These are phyloP conservation scores for Graptemys geographica DNA, from an alignment of 2,797 vertebrate genomes.

Conservation along the genomic window DNA sequence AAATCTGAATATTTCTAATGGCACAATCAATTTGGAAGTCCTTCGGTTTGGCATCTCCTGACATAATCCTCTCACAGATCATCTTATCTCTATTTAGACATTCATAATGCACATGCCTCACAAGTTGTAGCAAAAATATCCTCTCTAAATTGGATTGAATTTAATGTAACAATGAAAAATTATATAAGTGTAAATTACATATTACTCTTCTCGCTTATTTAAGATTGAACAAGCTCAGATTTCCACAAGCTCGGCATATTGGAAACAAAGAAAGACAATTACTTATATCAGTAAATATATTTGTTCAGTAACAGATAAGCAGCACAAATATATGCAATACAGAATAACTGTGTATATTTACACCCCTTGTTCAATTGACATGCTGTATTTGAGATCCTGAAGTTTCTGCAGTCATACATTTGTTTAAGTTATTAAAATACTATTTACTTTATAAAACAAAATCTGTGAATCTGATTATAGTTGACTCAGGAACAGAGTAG, in stretches of 20 bases:
- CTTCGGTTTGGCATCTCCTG: not conserved
- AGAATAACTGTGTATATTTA: not conserved
- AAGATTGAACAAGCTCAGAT: not conserved
- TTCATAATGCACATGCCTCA: not conserved
- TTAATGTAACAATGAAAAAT: not conserved
- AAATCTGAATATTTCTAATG: not conserved
- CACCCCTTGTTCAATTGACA: not conserved
- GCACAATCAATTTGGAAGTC: not conserved
- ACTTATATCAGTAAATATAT: not conserved
- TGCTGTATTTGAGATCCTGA: not conserved
- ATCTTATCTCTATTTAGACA: not conserved
- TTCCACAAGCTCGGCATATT: not conserved
- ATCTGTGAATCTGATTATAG: constrained; percentile 32
- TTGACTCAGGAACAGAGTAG: not conserved
- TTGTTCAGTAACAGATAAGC: not conserved
- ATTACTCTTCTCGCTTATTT: not conserved
- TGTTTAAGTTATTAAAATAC: constrained; percentile 29
- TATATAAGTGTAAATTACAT: not conserved
- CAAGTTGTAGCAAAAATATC: not conserved
- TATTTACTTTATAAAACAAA: constrained; percentile 34
- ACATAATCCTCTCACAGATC: not conserved
- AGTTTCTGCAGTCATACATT: not conserved
- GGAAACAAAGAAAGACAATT: not conserved
- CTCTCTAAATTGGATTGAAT: not conserved
- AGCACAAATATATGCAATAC: not conserved